Evolutionary conservation across 2,113 vertebrate species (phyloP), one percentile per base, ranked within the genome.

Genomic region (Drymodes brunneopygia): DNA sequence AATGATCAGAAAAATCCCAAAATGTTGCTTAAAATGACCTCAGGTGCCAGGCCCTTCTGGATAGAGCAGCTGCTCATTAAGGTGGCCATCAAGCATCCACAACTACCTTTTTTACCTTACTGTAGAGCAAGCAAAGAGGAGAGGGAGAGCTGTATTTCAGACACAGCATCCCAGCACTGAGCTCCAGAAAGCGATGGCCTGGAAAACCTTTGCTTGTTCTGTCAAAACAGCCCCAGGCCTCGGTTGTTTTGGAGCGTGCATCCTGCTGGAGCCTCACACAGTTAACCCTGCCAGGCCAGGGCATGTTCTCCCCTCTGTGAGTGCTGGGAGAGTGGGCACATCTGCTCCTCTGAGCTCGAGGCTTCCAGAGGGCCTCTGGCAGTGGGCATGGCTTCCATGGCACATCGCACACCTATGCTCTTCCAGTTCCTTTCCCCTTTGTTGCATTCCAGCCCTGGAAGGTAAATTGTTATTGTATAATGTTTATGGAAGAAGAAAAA

Each of bases 181-280:
- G 70, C 80, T 57, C 61, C 56, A 67, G 42, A 80, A 71, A 79
- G 48, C 0, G 1, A 50, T 81, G 69, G 80, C 4, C 69, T 92
- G 75, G 94, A 81, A 95, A 93, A 90, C 51, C 69, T 51, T 83
- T 0, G 1, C 82, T 93, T 3, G 0, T 81, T 95, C 82, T 71
- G 79, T 74, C 64, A 66, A 40, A 88, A 93, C 79, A 81, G 17
- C 85, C 38, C 17, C 25, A 3, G 88, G 82, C 58, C 24, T 86
- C 0, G 0, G 42, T 12, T 2, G 6, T 82, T 80, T 86, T 50
- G 67, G 44, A 92, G 81, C 1, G 0, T 45, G 36, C 27, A 50
- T 93, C 94, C 87, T 85, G 81, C 38, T 64, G 74, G 73, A 94
- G 58, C 79, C 79, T 75, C 5, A 7, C 0, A 0, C 4, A 25